phyloP scores from a whole-genome alignment of 53 echinoderm and acorn worm species.

The Patiria pectinifera region DNA sequence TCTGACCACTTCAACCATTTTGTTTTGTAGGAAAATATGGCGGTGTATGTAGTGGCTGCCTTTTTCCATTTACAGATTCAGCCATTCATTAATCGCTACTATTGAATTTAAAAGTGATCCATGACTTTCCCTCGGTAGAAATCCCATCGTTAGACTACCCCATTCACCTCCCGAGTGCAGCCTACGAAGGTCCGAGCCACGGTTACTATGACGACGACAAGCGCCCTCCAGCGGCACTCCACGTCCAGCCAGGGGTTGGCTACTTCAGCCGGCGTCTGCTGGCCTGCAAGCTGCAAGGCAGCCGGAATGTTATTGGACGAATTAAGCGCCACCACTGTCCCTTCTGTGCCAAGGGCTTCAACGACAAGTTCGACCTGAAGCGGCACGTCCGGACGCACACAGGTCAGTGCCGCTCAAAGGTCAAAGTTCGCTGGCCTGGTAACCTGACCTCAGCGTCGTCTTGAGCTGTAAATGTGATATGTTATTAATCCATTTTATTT shows the following conservation, averaged over 20 bases:
- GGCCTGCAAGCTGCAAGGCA: background rate
- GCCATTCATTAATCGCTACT: background rate
- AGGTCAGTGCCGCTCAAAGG: conserved; percentile 26
- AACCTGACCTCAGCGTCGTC: too few species aligned
- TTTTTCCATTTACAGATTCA: background rate
- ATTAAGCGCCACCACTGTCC: conserved; percentile 58
- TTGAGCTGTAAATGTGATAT: too few species aligned
- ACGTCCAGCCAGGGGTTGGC: background rate
- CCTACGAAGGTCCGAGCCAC: background rate
- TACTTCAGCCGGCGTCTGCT: conserved; percentile 35
- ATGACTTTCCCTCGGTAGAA: background rate
- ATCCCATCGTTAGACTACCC: background rate
- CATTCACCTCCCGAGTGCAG: background rate
- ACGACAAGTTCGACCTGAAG: conserved; percentile 81
- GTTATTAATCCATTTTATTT: too few species aligned
- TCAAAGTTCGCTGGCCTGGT: background rate
- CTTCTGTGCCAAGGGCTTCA: conserved; percentile 70
- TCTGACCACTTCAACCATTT: too few species aligned
- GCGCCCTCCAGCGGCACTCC: background rate
- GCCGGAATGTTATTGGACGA: background rate
- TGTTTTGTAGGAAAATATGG: too few species aligned
- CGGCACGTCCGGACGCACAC: conserved; percentile 76
- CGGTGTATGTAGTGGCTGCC: too few species aligned
- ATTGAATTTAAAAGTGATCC: background rate
- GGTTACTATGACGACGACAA: background rate